Evolutionary conservation across 2,797 vertebrate genomes (phyloP).

Genomic region (Poecilia velifera): DNA sequence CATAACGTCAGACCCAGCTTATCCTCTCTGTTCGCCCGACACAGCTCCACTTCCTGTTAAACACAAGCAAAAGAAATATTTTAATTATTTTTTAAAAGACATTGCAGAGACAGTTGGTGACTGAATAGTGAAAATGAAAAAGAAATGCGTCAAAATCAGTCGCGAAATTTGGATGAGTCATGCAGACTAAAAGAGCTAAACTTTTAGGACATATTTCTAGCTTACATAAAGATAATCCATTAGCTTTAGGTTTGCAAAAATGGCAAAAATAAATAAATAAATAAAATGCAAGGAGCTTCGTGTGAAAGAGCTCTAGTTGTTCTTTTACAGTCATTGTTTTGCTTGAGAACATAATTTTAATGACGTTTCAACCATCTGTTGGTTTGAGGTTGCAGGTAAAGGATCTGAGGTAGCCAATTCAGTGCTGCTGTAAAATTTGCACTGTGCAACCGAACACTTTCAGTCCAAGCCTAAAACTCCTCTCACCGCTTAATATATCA

Average conservation of each 20-base stretch:
- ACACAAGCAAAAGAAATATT: conserved; percentile 4
- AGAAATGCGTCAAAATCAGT: neutral
- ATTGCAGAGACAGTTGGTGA: neutral
- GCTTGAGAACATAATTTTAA: neutral
- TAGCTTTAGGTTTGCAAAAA: neutral
- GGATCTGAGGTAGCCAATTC: neutral
- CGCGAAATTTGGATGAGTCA: neutral
- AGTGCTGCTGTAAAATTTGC: neutral
- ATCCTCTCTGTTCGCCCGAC: conserved; percentile 89
- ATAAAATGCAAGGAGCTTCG: neutral
- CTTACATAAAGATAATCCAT: neutral
- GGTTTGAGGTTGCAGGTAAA: neutral
- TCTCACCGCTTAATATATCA: neutral
- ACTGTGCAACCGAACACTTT: neutral
- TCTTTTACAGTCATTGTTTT: neutral
- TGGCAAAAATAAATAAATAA: neutral
- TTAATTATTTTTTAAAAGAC: neutral
- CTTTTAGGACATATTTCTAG: neutral
- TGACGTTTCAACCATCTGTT: neutral
- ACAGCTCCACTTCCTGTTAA: conserved; percentile 90
- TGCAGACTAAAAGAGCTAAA: neutral
- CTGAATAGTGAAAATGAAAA: neutral
- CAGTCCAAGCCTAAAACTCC: neutral
- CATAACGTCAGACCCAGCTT: conserved; percentile 95
- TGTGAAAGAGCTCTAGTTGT: neutral